Percentiles rank a stretch among this genome's conserved stretches.
Evolutionary conservation across 2,888 invertebrate genomes (phyloP).

Genomic region (Eretmocerus hayati): DNA sequence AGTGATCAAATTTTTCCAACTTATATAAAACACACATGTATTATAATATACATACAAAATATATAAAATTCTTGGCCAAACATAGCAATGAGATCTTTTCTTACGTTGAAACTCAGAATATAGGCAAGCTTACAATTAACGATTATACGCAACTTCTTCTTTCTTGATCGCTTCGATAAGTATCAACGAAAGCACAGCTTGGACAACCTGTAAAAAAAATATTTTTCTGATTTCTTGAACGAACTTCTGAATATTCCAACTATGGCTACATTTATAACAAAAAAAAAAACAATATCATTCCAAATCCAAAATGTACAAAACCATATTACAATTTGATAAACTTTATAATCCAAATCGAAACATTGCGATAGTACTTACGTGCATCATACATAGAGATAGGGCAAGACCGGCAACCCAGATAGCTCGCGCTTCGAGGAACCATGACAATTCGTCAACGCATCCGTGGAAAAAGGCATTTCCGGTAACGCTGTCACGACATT

Average conservation of each 20-base stretch:
- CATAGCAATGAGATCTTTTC: no score
- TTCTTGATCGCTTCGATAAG: constrained; percentile 69
- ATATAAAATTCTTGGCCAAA: no score
- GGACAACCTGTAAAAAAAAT: constrained; percentile 54
- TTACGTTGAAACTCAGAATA: no score
- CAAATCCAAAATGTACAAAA: no score
- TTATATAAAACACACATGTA: no score
- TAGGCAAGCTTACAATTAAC: constrained; percentile 20
- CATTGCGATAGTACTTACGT: constrained; percentile 56
- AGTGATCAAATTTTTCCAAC: no score
- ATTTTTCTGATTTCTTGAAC: background rate
- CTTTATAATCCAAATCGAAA: background rate
- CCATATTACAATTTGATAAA: no score
- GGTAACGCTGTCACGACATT: constrained; percentile 80
- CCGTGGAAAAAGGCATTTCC: constrained; percentile 85
- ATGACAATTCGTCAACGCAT: constrained; percentile 81
- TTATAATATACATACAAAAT: no score
- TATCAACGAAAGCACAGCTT: constrained; percentile 63
- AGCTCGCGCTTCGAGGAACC: constrained; percentile 77
- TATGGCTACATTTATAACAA: no score
- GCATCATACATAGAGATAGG: constrained; percentile 66
- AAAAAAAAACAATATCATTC: no score
- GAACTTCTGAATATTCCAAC: no score
- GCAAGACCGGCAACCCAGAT: constrained; percentile 78
- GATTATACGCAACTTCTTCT: constrained; percentile 60